These are phyloP conservation scores for Triplophysa dalaica DNA, from an alignment of 2,113 vertebrate genomes.

Conservation along the genomic window DNA sequence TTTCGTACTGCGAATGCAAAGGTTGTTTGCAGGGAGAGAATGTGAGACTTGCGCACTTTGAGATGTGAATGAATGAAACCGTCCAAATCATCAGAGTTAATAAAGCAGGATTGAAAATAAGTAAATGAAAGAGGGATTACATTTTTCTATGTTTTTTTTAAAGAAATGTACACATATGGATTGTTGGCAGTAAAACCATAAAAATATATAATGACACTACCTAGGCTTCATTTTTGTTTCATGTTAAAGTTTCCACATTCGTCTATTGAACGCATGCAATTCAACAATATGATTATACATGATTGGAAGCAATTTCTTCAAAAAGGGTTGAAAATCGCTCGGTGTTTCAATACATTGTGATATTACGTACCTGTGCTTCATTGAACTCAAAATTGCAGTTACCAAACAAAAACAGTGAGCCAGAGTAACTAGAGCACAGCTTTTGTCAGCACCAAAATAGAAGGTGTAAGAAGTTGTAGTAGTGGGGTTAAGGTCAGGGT, in stretches of 20 bases:
- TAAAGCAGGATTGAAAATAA: too few species aligned
- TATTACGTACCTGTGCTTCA: background rate
- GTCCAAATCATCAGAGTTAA: background rate
- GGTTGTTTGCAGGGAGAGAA: background rate
- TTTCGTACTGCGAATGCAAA: background rate
- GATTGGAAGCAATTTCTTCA: conserved; percentile 21
- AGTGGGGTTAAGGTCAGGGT: conserved; percentile 22
- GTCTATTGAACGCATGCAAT: too few species aligned
- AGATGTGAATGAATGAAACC: background rate
- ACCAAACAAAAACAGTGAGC: background rate
- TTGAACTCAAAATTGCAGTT: background rate
- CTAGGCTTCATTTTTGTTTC: too few species aligned
- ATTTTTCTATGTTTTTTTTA: too few species aligned
- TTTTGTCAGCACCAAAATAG: conserved; percentile 23
- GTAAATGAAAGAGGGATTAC: too few species aligned
- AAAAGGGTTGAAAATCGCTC: background rate
- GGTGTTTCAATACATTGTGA: background rate
- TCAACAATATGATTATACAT: conserved; percentile 10
- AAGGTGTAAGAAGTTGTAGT: conserved; percentile 33
- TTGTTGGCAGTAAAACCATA: too few species aligned
- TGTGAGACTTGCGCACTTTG: background rate
- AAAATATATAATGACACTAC: too few species aligned
- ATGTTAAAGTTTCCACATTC: too few species aligned
- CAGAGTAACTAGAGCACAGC: background rate
- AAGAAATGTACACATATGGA: too few species aligned